Evolutionary conservation across 2,888 invertebrate genomes (phyloP), one percentile per base, ranked within the genome.

Genomic region (Operophtera brumata): DNA sequence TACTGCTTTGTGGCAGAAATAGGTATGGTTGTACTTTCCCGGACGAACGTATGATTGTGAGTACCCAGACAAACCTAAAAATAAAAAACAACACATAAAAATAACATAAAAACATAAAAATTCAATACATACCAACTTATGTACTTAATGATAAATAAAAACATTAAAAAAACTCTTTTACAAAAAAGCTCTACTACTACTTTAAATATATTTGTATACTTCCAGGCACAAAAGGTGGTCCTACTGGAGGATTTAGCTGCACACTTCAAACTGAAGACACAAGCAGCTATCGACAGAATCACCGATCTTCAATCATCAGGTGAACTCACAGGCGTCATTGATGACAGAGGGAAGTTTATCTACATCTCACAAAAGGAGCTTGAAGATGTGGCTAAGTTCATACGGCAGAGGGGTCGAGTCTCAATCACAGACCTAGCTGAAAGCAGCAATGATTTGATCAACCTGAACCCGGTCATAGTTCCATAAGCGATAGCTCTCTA

Each of bases 291-390:
- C 62, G 95, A 96, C 67, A 93, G 99, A 65, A 94, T 99, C 59
- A 94, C 96, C 61, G 94, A 95, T 42, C 88, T 99, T 42, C 95
- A 97, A 71, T 91, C 93, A 0, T 94, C 95, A 58, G 97, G 96
- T 9, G 92, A 92, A 49, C 89, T 99, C n/a, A 97, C 97, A 1
- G 97, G 99, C 0, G 99, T 99, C 0, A 96, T 99, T 65, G 99
- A 99, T 77, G 99, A 99, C 81, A 92, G 99, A 59, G 99, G 99
- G 12, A 99, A 99, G 86, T 99, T 99, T 79, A 99, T 99, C 75
- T 99, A 97, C 82, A 96, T 99, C 47, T 97, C 98, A 0, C 93
- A 94, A 66, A 94, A 94, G 39, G 99, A 99, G 84, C 91, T 99
- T 59, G 93, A 95, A 71, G 95, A 96, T 54, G 97, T 99, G 1